Evolutionary conservation across 2,888 invertebrate species (phyloP).

Genomic region (Ectemnius continuus): DNA sequence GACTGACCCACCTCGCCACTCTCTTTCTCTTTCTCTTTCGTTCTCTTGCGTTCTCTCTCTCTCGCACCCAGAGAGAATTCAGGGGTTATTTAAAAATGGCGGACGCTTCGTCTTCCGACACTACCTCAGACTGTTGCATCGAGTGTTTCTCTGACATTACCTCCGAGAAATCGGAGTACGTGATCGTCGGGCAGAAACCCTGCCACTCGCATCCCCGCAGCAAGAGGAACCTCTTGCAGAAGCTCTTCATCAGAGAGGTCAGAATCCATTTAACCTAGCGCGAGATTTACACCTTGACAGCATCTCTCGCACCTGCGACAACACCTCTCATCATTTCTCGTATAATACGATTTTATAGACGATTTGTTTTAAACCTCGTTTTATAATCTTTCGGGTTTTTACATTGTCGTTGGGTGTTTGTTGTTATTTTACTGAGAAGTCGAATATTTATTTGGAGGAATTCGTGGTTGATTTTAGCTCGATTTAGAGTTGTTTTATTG

Average conservation of each 20-base stretch:
- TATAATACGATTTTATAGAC: too few species aligned
- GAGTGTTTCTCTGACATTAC: constrained; percentile 76
- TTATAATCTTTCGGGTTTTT: too few species aligned
- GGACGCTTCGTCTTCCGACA: constrained; percentile 77
- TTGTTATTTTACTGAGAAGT: too few species aligned
- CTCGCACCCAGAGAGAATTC: too few species aligned
- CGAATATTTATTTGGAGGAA: too few species aligned
- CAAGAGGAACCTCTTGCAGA: constrained; percentile 76
- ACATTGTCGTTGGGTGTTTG: too few species aligned
- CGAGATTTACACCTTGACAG: constrained; percentile 49
- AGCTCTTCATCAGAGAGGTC: constrained; percentile 83
- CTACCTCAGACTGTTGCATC: constrained; percentile 76
- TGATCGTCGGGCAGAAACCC: constrained; percentile 72
- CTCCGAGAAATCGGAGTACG: constrained; percentile 72
- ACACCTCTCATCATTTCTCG: background rate
- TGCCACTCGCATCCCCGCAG: constrained; percentile 64
- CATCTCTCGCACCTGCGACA: constrained; percentile 4
- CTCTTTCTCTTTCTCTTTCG: background rate
- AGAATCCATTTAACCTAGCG: constrained; percentile 67
- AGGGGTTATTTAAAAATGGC: constrained; percentile 78
- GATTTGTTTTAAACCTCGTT: too few species aligned
- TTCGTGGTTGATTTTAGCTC: too few species aligned
- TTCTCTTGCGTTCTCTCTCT: constrained; percentile 41
- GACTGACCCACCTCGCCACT: constrained; percentile 11
- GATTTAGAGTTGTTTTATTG: too few species aligned